These are phyloP conservation scores for Tamias sibiricus DNA, from an alignment of 2,113 vertebrate species.

Conservation along the genomic window DNA sequence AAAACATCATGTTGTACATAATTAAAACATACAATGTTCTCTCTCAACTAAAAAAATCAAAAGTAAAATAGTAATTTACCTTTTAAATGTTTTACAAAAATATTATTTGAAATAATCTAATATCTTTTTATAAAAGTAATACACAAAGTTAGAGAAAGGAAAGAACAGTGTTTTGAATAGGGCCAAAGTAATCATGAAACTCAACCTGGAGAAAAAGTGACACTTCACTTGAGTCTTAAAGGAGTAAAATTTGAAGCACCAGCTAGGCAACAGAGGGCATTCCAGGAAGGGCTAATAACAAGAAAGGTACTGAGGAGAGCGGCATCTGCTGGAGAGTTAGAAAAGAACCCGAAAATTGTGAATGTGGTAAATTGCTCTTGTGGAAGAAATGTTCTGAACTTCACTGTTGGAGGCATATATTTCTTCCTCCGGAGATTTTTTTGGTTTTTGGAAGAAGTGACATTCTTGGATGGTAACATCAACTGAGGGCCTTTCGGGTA, in stretches of 20 bases:
- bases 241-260: neutral
- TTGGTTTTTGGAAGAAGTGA: neutral
- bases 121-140: constrained; percentile 32
- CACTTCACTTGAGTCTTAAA: neutral
- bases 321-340: constrained; percentile 39
- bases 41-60: neutral
- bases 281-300: neutral
- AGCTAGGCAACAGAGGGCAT: neutral
- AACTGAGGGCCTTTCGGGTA: constrained; percentile 43
- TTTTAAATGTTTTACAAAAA: neutral
- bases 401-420: neutral
- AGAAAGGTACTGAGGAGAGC: constrained; percentile 31
- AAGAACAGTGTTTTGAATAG: neutral
- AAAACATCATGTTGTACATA: neutral
- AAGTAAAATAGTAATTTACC: neutral
- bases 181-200: constrained; percentile 15
- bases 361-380: neutral
- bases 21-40: neutral
- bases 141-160: constrained; percentile 19
- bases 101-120: neutral
- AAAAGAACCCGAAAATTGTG: neutral
- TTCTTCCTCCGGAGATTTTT: constrained; percentile 10
- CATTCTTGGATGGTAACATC: constrained; percentile 12
- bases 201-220: constrained; percentile 10
- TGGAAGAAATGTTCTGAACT: neutral